Evolutionary conservation across 2,797 vertebrate species (phyloP).

Genomic region (Acanthurus lineatus): DNA sequence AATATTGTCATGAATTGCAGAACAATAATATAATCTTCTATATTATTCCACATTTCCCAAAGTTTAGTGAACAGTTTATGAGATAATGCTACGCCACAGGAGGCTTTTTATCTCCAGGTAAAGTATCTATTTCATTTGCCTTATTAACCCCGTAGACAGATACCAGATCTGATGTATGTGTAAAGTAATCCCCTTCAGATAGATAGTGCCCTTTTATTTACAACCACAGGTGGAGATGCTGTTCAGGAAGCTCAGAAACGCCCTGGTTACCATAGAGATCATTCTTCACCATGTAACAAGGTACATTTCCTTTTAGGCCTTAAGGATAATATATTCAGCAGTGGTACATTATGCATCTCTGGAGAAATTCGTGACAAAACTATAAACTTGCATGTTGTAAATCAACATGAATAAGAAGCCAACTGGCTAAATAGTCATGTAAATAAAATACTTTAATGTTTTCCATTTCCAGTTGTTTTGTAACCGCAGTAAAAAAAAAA

Average conservation of each 20-base stretch:
- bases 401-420: slow-evolving; percentile 30
- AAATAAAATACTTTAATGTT: slow-evolving; percentile 44
- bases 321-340: slow-evolving; percentile 23
- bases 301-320: slow-evolving; percentile 14
- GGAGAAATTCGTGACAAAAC: slow-evolving; percentile 42
- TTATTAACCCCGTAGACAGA: slow-evolving; percentile 18
- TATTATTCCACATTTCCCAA: not conserved
- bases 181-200: slow-evolving; percentile 7
- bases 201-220: slow-evolving; percentile 7
- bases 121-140: slow-evolving; percentile 1
- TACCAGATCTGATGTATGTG: slow-evolving; percentile 3
- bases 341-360: slow-evolving; percentile 11
- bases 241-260: slow-evolving; percentile 7
- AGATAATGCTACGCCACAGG: not conserved
- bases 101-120: not conserved
- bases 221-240: slow-evolving; percentile 8
- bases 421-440: slow-evolving; percentile 26
- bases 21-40: not conserved
- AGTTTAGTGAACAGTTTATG: not conserved
- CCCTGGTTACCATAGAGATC: slow-evolving; percentile 30
- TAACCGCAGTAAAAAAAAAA: slow-evolving; percentile 23
- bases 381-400: slow-evolving; percentile 29
- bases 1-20: not conserved
- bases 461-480: slow-evolving; percentile 58
- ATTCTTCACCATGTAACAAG: slow-evolving; percentile 34